These are phyloP conservation scores for Sarcophaga bullata DNA, from an alignment of 1,140 invertebrate genomes.

Conservation along the genomic window DNA sequence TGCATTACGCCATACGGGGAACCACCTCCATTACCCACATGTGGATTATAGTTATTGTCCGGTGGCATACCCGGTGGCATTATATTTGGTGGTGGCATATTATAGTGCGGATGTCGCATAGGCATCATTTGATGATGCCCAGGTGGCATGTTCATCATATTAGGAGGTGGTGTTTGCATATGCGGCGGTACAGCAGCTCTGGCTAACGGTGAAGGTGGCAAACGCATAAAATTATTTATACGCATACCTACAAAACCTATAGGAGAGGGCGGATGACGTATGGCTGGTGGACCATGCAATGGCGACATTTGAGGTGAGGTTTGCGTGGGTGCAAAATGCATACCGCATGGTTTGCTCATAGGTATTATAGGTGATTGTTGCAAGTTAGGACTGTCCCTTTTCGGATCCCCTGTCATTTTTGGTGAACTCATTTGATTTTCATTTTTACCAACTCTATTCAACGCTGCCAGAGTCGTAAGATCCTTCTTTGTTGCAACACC, in stretches of 20 bases:
- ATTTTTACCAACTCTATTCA: conserved; percentile 29
- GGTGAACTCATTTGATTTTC: conserved; percentile 1
- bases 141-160: background rate
- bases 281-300: background rate
- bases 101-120: conserved; percentile 33
- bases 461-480: conserved; percentile 29
- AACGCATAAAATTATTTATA: conserved; percentile 41
- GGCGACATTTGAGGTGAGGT: conserved; percentile 16
- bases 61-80: conserved; percentile 13
- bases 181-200: conserved; percentile 18
- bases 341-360: background rate
- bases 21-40: background rate
- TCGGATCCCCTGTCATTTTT: background rate
- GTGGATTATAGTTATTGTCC: background rate
- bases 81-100: conserved; percentile 40
- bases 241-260: conserved; percentile 37
- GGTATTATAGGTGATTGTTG: conserved; percentile 13
- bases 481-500: conserved; percentile 37
- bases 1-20: conserved; percentile 28
- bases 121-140: background rate
- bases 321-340: conserved; percentile 27
- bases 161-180: background rate
- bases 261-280: conserved; percentile 30
- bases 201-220: conserved; percentile 27
- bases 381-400: conserved; percentile 20